Evolutionary conservation across 2,888 invertebrate species (phyloP).

Genomic region (Dryocosmus kuriphilus): DNA sequence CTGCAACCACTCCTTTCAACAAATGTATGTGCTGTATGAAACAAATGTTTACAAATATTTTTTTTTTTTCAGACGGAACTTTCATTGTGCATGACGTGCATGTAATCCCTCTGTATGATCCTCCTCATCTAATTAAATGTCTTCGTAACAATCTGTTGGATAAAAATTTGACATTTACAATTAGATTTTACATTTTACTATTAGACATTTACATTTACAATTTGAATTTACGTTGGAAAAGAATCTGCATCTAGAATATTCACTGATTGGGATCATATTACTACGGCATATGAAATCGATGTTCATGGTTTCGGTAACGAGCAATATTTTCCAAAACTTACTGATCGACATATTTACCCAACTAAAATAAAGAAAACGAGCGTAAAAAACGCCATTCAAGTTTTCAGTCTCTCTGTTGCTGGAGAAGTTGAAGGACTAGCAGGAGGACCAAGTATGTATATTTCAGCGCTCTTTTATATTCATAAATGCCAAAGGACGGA

Average conservation of each 20-base stretch:
- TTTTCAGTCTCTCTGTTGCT: conserved; percentile 18
- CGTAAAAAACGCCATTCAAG: conserved; percentile 31
- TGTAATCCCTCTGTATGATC: conserved; percentile 50
- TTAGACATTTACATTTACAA: too few relatives aligned
- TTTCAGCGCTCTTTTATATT: too few relatives aligned
- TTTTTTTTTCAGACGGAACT: conserved; percentile 41
- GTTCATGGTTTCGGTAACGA: background rate
- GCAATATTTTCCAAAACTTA: conserved; percentile 21
- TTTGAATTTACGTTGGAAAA: background rate
- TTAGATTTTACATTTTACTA: too few relatives aligned
- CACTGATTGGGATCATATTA: background rate
- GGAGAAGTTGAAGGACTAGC: too few relatives aligned
- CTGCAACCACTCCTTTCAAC: too few relatives aligned
- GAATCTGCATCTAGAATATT: background rate
- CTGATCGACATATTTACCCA: conserved; percentile 32
- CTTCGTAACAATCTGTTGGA: conserved; percentile 47
- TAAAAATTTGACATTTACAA: conserved; percentile 43
- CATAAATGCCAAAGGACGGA: too few relatives aligned
- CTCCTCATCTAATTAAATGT: conserved; percentile 48
- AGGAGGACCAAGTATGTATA: too few relatives aligned
- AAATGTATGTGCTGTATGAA: too few relatives aligned
- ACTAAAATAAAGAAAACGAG: conserved; percentile 33
- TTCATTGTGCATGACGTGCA: conserved; percentile 41
- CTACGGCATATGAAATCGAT: background rate
- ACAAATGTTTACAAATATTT: too few relatives aligned